Conservation (phyloP, 2,888 invertebrate species). For the Gibbula magus region DNA sequence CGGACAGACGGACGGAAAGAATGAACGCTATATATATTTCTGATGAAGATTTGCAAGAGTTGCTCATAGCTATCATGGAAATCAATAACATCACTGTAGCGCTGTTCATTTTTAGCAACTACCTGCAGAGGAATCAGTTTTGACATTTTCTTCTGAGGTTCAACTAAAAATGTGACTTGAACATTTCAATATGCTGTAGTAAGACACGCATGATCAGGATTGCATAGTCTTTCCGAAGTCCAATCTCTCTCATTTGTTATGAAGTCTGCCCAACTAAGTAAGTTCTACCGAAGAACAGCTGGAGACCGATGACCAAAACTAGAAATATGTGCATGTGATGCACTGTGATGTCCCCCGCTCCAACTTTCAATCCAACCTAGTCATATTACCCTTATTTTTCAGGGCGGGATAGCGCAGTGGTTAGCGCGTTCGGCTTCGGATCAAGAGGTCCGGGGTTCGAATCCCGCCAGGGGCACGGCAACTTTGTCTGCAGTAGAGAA, state of each 20-base stretch:
- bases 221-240: neutral
- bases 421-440: too few relatives aligned
- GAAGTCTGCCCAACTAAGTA: neutral
- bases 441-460: too few relatives aligned
- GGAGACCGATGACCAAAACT: neutral
- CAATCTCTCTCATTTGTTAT: neutral
- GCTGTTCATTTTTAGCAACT: conserved; percentile 39
- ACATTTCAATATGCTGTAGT: neutral
- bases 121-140: conserved; percentile 34
- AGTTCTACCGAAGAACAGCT: too few relatives aligned
- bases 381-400: too few relatives aligned
- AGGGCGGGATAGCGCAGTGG: too few relatives aligned
- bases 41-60: conserved; percentile 7
- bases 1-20: too few relatives aligned
- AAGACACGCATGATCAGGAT: neutral
- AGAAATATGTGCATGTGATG: conserved; percentile 1
- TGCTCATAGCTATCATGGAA: conserved; percentile 8
- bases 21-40: too few relatives aligned
- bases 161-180: neutral
- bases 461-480: too few relatives aligned
- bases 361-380: too few relatives aligned
- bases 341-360: too few relatives aligned
- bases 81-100: conserved; percentile 35
- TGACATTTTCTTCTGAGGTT: neutral
- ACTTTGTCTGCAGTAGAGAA: too few relatives aligned